Evolutionary conservation across 2,113 vertebrate species (phyloP), one percentile per base, ranked within the genome.

Genomic region (Hippolais icterina): DNA sequence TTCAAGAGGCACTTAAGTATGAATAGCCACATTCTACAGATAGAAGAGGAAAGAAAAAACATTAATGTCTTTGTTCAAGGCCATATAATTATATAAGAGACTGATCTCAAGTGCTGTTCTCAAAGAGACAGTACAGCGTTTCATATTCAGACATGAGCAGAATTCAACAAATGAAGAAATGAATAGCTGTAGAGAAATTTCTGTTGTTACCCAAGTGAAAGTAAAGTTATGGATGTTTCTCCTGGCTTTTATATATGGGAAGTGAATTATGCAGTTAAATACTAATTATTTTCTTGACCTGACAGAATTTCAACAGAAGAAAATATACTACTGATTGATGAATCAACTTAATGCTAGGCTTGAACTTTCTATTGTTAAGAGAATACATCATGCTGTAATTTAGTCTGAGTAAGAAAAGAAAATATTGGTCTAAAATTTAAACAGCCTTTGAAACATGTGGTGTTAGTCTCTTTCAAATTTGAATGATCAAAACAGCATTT

Each of bases 1-100:
- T 94, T 70, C 27, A 85, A 88, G 92, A 95, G 84, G 39, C 54
- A 72, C 70, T 89, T 87, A 83, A 57, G 54, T 87, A 81, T 94
- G 89, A 96, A 91, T 95, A 90, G 47, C 50, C 60, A 41, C 33
- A 63, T 94, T 89, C 70, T 74, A 86, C 49, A 90, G 63, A 90
- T 90, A 46, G 72, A 78, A 70, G n/a, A 87, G 44, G 35, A 77
- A 91, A 72, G 63, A 79, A 94, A 82, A 90, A 89, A 28, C 42
- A 39, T 75, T 47, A 57, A 69, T 77, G 42, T 70, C 64, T 93
- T 92, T 96, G 64, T 91, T 77, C 61, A 88, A 85, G 78, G 39
- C 61, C 15, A 13, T 85, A 66, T 87, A 86, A 87, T 90, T 76
- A 82, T 57, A 66, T 42, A 72, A 72, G 54, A 44, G n/a, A 66